Conservation (phyloP, 2,797 vertebrate genomes). For the Rhincodon typus region DNA sequence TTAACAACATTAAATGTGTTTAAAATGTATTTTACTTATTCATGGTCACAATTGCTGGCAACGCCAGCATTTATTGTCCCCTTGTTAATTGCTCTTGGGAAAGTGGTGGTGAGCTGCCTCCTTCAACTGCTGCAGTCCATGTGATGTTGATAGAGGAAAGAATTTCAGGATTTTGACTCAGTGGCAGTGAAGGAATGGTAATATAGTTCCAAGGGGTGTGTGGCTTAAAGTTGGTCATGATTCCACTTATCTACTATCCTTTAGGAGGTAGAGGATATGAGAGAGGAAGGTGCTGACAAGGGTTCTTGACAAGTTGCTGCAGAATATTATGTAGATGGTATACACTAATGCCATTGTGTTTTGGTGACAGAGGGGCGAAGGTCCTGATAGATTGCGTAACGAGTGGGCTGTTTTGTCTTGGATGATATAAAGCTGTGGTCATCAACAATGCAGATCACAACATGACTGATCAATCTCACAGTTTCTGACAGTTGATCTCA, state of each 20-base stretch:
- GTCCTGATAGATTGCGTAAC: too few relatives aligned
- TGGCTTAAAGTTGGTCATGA: neutral
- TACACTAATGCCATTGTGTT: neutral
- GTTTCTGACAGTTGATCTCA: too few relatives aligned
- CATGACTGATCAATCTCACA: too few relatives aligned
- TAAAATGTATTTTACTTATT: neutral
- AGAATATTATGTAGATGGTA: neutral
- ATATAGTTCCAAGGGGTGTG: neutral
- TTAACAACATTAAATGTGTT: neutral
- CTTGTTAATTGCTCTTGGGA: neutral
- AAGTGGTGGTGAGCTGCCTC: neutral
- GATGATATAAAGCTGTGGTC: too few relatives aligned
- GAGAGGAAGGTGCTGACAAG: neutral
- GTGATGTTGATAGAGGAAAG: neutral
- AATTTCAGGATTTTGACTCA: neutral
- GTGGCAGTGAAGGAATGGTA: neutral
- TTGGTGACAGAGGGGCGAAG: too few relatives aligned
- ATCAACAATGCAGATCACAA: too few relatives aligned
- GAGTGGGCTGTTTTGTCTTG: too few relatives aligned
- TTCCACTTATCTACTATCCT: neutral
- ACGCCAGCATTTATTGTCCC: neutral
- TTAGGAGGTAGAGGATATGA: neutral
- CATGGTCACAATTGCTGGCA: too few relatives aligned
- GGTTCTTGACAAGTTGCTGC: neutral
- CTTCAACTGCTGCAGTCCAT: neutral